phyloP scores from a whole-genome alignment of 2,888 invertebrate genomes.

The Andrena hattorfiana region DNA sequence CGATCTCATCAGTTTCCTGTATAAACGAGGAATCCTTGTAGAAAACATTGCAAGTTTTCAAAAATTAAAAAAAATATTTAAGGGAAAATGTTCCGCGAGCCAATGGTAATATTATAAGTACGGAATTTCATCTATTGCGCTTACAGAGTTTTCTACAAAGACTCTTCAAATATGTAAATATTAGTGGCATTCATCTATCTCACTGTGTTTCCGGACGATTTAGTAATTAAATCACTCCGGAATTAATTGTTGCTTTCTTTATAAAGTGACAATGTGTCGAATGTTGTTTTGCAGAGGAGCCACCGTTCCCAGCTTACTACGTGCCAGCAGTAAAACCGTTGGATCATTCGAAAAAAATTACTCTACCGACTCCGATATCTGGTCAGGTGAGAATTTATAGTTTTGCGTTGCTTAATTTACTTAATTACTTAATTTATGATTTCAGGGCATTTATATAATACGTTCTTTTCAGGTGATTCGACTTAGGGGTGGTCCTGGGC shows the following conservation, averaged over 20 bases:
- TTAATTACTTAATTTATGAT: background rate
- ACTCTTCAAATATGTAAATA: too few species aligned
- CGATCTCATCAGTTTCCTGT: too few species aligned
- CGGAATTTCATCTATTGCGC: too few species aligned
- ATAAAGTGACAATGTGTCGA: background rate
- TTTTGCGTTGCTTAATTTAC: too few species aligned
- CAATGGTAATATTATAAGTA: too few species aligned
- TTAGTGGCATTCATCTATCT: too few species aligned
- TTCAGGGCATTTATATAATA: background rate
- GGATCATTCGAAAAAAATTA: slow-evolving; percentile 54
- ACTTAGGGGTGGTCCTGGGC: slow-evolving; percentile 84
- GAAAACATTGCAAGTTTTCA: too few species aligned
- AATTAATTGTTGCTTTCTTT: background rate
- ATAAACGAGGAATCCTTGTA: too few species aligned
- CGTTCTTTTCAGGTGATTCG: slow-evolving; percentile 80
- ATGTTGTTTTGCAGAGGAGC: slow-evolving; percentile 74
- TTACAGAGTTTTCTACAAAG: too few species aligned
- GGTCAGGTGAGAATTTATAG: slow-evolving; percentile 77
- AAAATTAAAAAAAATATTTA: too few species aligned
- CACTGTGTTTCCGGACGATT: too few species aligned
- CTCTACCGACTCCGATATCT: slow-evolving; percentile 75
- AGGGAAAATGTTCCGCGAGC: too few species aligned
- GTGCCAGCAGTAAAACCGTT: slow-evolving; percentile 76
- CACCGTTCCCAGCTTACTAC: slow-evolving; percentile 80
- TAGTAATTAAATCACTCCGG: background rate